Evolutionary conservation across 2,113 vertebrate species (phyloP).

Genomic region (Chaetops frenatus): DNA sequence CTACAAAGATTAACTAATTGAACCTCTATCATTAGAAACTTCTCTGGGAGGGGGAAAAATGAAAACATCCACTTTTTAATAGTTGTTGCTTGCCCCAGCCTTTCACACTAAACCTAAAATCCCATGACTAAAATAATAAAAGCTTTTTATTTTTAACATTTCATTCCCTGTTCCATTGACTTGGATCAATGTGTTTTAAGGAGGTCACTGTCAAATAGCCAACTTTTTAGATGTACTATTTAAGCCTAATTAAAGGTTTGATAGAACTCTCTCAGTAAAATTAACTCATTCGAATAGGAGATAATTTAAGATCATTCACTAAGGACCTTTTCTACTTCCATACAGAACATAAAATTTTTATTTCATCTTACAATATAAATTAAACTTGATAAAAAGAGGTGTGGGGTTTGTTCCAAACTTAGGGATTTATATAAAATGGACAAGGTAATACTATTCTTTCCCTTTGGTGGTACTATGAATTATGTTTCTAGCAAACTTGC

Average conservation of each 20-base stretch:
- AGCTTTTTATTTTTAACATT: conserved; percentile 59
- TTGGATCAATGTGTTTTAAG: conserved; percentile 50
- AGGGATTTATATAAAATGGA: not conserved
- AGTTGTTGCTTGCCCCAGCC: not conserved
- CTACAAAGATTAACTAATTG: not conserved
- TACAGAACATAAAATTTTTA: conserved; percentile 66
- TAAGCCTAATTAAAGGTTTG: conserved; percentile 73
- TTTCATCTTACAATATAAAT: conserved; percentile 68
- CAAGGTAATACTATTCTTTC: not conserved
- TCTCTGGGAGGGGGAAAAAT: not conserved
- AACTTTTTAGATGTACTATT: conserved; percentile 66
- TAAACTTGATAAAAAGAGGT: conserved; percentile 60
- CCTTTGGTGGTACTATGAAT: not conserved
- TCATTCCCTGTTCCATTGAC: conserved; percentile 52
- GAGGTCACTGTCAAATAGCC: conserved; percentile 68
- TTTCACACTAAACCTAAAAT: conserved; percentile 14
- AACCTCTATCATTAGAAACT: not conserved
- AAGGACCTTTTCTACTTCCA: conserved; percentile 59
- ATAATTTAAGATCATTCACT: conserved; percentile 70
- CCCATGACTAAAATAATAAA: not conserved
- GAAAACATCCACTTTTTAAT: conserved; percentile 6
- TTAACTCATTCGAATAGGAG: conserved; percentile 67
- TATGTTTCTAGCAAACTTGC: not conserved
- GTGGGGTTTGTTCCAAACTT: not conserved
- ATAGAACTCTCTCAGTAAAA: conserved; percentile 69